Conservation (phyloP, 2,113 vertebrate species). For the Notiomystis cincta region DNA sequence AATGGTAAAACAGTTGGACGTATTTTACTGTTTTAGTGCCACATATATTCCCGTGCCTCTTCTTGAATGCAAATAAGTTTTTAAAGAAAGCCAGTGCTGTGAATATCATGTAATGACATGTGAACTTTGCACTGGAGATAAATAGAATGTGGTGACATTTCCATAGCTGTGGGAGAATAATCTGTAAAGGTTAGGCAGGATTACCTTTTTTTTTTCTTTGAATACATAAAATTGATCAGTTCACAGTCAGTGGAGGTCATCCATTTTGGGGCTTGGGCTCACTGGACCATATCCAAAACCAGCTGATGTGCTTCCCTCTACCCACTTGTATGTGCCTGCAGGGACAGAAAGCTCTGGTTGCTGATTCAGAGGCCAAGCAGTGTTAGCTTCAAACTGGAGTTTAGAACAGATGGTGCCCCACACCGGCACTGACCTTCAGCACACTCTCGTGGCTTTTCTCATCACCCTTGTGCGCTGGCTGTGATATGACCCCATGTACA, state of each 20-base stretch:
- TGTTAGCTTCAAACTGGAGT: background rate
- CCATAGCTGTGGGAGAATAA: background rate
- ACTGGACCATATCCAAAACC: background rate
- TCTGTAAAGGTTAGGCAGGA: background rate
- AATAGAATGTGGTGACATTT: background rate
- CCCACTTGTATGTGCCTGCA: background rate
- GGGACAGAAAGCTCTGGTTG: background rate
- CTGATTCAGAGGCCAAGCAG: background rate
- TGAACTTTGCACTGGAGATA: background rate
- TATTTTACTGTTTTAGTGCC: background rate
- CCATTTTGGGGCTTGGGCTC: background rate
- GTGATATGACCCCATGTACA: background rate
- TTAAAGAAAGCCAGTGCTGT: background rate
- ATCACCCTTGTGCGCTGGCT: rapidly evolving
- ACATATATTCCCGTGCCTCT: background rate
- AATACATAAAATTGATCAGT: background rate
- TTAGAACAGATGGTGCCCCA: background rate
- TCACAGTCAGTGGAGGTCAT: background rate
- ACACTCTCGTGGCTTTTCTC: background rate
- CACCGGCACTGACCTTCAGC: background rate
- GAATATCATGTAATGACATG: background rate
- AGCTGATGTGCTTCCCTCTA: background rate
- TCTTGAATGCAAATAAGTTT: background rate
- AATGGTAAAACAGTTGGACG: background rate
- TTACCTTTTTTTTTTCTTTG: background rate